These are phyloP conservation scores for Ctenosaura bakeri DNA, from an alignment of 2,797 vertebrate genomes.

Conservation along the genomic window DNA sequence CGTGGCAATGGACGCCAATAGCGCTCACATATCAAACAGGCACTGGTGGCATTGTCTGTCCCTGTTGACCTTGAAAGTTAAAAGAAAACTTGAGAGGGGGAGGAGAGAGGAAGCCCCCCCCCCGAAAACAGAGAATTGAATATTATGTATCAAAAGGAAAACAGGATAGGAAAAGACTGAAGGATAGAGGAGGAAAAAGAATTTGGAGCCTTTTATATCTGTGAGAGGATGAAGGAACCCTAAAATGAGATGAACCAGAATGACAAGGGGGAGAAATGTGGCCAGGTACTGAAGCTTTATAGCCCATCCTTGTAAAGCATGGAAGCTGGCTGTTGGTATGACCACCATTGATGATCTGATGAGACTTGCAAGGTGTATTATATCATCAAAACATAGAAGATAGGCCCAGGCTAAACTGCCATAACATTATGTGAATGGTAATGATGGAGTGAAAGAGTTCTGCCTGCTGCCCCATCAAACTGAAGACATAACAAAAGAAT, in stretches of 20 bases:
- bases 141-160: conserved; percentile 80
- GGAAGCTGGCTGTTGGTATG: conserved; percentile 20
- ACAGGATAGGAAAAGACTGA: conserved; percentile 10
- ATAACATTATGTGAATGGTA: conserved; percentile 16
- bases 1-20: conserved; percentile 90
- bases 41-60: conserved; percentile 98
- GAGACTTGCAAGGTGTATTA: conserved; percentile 69
- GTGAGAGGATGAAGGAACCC: conserved; percentile 27
- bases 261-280: conserved; percentile 81
- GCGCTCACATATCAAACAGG: conserved; percentile 90
- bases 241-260: conserved; percentile 79
- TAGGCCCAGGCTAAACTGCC: conserved; percentile 23
- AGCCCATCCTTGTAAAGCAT: neutral
- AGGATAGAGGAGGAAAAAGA: conserved; percentile 63
- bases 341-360: conserved; percentile 30
- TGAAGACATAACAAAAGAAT: conserved; percentile 61
- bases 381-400: conserved; percentile 70
- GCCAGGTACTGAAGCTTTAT: conserved; percentile 77
- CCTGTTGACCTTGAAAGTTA: conserved; percentile 98
- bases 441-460: neutral
- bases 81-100: conserved; percentile 84
- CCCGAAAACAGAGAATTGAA: conserved; percentile 82
- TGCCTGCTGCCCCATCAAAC: conserved; percentile 30
- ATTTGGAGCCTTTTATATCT: conserved; percentile 80
- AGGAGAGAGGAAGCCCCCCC: conserved; percentile 35